Conservation (phyloP, 2,113 vertebrate genomes). For the Sitta europaea region DNA sequence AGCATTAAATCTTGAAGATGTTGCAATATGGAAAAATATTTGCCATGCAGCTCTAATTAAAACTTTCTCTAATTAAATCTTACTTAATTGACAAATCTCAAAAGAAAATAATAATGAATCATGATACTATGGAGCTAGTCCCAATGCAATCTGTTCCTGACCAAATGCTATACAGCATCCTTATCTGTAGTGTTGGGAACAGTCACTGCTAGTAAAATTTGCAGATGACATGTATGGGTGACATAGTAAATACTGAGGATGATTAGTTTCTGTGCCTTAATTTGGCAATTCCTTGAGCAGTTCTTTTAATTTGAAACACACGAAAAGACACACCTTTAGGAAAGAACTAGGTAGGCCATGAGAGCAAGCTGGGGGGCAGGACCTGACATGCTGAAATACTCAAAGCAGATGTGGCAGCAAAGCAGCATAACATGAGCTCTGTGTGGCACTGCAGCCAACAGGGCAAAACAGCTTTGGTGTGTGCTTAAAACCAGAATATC, state of each 20-base stretch:
- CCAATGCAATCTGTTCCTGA: conserved; percentile 50
- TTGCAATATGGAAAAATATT: neutral
- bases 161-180: conserved; percentile 14
- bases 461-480: neutral
- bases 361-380: neutral
- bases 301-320: neutral
- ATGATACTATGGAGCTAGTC: neutral
- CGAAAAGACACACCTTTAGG: neutral
- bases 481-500: neutral
- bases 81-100: conserved; percentile 19
- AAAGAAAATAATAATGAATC: conserved; percentile 22
- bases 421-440: neutral
- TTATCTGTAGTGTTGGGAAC: neutral
- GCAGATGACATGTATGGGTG: neutral
- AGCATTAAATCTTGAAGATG: neutral
- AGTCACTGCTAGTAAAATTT: neutral
- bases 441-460: neutral
- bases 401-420: neutral
- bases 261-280: neutral
- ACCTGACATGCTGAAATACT: neutral
- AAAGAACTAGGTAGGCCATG: neutral
- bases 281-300: neutral
- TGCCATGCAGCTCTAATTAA: conserved; percentile 25
- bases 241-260: neutral
- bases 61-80: conserved; percentile 29